Evolutionary conservation across 2,888 invertebrate species (phyloP), one percentile per base, ranked within the genome.

Genomic region (Drosophila mimica): DNA sequence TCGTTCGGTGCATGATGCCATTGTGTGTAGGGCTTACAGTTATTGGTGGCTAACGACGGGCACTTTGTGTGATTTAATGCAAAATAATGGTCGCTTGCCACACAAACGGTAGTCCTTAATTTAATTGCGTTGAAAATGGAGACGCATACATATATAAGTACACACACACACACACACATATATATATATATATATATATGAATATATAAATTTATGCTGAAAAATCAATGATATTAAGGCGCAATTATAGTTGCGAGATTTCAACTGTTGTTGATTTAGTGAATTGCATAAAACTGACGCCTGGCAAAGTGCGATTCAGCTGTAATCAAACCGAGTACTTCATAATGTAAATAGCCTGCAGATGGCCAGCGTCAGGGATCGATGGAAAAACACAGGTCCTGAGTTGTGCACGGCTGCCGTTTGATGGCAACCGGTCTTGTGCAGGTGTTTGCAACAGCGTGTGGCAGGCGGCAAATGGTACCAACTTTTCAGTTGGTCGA

Each of bases 1-100:
- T 53, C 25, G 20, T 53, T 46, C 46, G 28, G 56, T 31, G 56
- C 25, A 25, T 25, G n/a, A 28, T 30, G n/a, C 7, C 38, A 40
- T 57, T 43, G 57, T 57, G 17, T n/a, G 25, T 38, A 3, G 28
- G 43, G 43, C 57, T 40, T 40, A 40, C 30, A 38, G 54, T 46
- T 63, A 36, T 57, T 63, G 57, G 48, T 51, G 51, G 49, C 65
- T 58, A 56, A 67, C 34, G 33, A 52, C 28, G 25, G 40, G 31
- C 67, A 67, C 58, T 75, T 56, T 54, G 36, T 36, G 59, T 36
- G 73, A 73, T 77, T 81, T 77, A 73, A 81, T 77, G 68, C 62
- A 60, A 66, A 81, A 78, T 76, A 78, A 78, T 81, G 68, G 73
- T 59, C 64, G 34, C 20, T 49, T 38, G 54, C 61, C 28, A 33